Evolutionary conservation across 2,113 vertebrate species (phyloP).

Genomic region (Eublepharis macularius): DNA sequence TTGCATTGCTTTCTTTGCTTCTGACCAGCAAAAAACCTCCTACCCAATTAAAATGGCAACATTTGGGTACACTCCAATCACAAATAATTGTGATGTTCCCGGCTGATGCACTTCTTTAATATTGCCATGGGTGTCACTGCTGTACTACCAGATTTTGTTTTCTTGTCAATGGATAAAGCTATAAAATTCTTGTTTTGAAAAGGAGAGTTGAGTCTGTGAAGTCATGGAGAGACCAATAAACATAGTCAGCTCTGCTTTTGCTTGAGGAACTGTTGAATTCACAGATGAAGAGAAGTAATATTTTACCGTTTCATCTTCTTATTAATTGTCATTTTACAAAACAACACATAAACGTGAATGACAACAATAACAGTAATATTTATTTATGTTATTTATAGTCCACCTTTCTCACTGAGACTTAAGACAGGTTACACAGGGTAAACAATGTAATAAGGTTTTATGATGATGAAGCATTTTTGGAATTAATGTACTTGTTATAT

Average conservation of each 20-base stretch:
- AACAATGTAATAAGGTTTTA: too few species aligned
- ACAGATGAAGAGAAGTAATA: neutral
- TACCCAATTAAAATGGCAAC: neutral
- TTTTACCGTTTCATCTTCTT: neutral
- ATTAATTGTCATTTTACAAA: too few species aligned
- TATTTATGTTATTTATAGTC: too few species aligned
- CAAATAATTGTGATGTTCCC: neutral
- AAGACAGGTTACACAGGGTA: too few species aligned
- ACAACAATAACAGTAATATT: too few species aligned
- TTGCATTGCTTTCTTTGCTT: too few species aligned
- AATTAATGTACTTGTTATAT: too few species aligned
- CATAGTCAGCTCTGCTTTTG: neutral
- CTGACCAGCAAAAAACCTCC: neutral
- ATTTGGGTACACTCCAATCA: neutral
- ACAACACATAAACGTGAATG: too few species aligned
- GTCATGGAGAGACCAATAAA: neutral
- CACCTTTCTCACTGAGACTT: too few species aligned
- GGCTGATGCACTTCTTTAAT: slow-evolving; percentile 59
- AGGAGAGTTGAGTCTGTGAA: neutral
- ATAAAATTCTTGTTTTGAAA: accelerated
- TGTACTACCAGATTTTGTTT: slow-evolving; percentile 58
- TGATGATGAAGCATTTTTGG: too few species aligned
- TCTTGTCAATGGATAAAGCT: neutral
- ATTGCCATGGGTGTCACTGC: slow-evolving; percentile 73
- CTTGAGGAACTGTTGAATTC: neutral